A percentile compares a stretch with the other conserved stretches of the same genome.
Conservation (phyloP, 2,888 invertebrate species). For the Lepidocyrtoides sp. region DNA sequence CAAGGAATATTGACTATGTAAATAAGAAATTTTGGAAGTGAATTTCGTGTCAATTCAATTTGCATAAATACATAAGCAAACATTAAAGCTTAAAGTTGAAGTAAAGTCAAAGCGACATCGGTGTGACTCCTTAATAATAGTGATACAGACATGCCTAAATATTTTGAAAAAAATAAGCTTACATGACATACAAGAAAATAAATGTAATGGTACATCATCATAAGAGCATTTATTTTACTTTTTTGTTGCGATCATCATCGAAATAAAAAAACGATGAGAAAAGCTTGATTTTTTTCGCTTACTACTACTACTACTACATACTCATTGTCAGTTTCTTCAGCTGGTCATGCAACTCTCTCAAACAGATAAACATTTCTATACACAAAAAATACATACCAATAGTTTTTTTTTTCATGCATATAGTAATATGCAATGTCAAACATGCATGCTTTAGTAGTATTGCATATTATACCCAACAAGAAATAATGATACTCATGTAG, state of each 20-base stretch:
- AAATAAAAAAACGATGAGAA: slow-evolving; percentile 53
- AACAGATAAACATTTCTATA: slow-evolving; percentile 41
- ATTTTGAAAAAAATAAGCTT: slow-evolving; percentile 43
- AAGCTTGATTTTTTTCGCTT: slow-evolving; percentile 64
- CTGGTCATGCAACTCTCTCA: slow-evolving; percentile 79
- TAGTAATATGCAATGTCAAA: background rate
- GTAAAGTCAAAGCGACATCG: slow-evolving; percentile 42
- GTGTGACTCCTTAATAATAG: slow-evolving; percentile 10
- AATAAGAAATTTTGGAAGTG: slow-evolving; percentile 46
- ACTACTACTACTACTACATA: slow-evolving; percentile 39
- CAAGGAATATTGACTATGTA: slow-evolving; percentile 28
- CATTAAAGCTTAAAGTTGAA: slow-evolving; percentile 45
- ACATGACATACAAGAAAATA: slow-evolving; percentile 51
- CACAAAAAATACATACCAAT: slow-evolving; percentile 58
- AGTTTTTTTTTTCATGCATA: slow-evolving; percentile 25
- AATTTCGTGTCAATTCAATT: slow-evolving; percentile 51
- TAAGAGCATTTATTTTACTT: slow-evolving; percentile 22
- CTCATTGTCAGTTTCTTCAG: slow-evolving; percentile 6
- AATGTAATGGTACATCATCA: slow-evolving; percentile 39
- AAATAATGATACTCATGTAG: background rate
- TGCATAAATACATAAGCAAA: slow-evolving; percentile 41
- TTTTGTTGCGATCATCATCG: background rate
- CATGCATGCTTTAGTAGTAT: background rate
- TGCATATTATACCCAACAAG: background rate
- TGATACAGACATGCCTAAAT: background rate